phyloP scores from a whole-genome alignment of 2,113 vertebrate genomes.

The Callorhinus ursinus region DNA sequence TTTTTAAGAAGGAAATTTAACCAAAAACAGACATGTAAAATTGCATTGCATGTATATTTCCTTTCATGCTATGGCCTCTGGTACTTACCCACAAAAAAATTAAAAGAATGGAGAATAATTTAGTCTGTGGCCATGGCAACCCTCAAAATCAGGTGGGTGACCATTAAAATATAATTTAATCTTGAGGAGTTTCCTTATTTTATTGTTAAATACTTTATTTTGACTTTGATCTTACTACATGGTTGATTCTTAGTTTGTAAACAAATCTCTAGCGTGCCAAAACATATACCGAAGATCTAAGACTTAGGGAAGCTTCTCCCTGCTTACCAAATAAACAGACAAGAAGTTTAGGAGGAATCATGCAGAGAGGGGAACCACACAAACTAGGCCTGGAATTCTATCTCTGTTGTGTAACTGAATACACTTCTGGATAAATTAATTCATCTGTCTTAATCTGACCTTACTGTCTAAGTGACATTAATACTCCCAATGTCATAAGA shows the following conservation, averaged over 20 bases:
- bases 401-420: neutral
- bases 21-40: slow-evolving; percentile 37
- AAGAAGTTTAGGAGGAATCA: neutral
- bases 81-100: neutral
- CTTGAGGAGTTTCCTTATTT: neutral
- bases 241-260: neutral
- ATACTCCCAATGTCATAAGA: neutral
- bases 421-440: neutral
- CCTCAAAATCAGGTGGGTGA: slow-evolving; percentile 4
- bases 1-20: slow-evolving; percentile 36
- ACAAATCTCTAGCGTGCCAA: neutral
- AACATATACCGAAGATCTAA: neutral
- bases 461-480: neutral
- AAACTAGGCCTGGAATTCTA: neutral
- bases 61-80: slow-evolving; percentile 8
- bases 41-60: neutral
- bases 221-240: neutral
- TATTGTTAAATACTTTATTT: neutral
- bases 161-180: neutral
- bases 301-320: neutral
- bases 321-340: neutral
- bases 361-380: neutral
- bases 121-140: neutral
- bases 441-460: neutral
- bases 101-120: slow-evolving; percentile 5